phyloP scores from a whole-genome alignment of 2,113 vertebrate genomes.

The Puma concolor region DNA sequence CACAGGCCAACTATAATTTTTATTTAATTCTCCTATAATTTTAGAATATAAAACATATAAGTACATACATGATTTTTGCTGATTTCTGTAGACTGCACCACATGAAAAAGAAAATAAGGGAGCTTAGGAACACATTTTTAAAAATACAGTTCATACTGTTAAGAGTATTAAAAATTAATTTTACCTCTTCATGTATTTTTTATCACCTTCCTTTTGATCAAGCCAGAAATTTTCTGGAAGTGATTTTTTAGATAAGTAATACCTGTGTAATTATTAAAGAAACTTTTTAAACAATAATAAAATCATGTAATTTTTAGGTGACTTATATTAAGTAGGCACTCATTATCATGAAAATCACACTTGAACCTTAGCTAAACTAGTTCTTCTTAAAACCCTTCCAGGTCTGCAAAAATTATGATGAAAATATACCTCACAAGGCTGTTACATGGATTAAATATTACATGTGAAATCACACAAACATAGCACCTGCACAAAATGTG shows the following conservation, averaged over 20 bases:
- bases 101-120: constrained; percentile 70
- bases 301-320: background rate
- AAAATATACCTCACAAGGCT: background rate
- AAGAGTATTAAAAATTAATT: constrained; percentile 21
- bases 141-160: constrained; percentile 20
- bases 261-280: constrained; percentile 83
- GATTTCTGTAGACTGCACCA: constrained; percentile 86
- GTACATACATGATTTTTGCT: constrained; percentile 85
- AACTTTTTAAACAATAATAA: constrained; percentile 44
- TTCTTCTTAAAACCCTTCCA: background rate
- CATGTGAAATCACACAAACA: background rate
- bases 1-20: background rate
- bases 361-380: constrained; percentile 7
- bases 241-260: constrained; percentile 88
- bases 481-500: background rate
- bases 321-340: background rate
- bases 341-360: background rate
- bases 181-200: constrained; percentile 91
- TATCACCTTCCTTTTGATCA: constrained; percentile 87
- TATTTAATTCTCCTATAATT: background rate
- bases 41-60: constrained; percentile 49
- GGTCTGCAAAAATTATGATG: background rate
- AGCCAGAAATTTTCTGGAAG: constrained; percentile 90
- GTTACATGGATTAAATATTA: background rate
- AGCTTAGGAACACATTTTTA: constrained; percentile 43